Evolutionary conservation across 2,113 vertebrate species (phyloP).

Genomic region (Otus sunia): DNA sequence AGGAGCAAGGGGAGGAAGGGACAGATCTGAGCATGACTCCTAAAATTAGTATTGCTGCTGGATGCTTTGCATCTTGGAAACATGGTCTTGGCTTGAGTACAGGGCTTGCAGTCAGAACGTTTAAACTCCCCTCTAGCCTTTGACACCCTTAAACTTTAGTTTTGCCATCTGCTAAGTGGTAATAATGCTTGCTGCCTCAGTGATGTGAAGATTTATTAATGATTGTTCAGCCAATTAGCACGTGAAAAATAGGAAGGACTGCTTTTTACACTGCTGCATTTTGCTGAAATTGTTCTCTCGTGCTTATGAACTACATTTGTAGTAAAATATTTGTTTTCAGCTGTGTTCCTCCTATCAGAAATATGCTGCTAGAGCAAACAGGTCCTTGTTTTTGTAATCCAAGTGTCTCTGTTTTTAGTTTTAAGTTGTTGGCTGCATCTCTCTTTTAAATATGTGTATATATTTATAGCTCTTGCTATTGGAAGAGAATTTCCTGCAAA

Average conservation of each 20-base stretch:
- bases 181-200: neutral
- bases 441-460: neutral
- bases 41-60: slow-evolving; percentile 47
- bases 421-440: slow-evolving; percentile 20
- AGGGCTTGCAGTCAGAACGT: neutral
- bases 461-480: slow-evolving; percentile 51
- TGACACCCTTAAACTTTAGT: neutral
- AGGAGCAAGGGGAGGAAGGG: neutral
- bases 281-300: neutral
- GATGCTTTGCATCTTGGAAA: slow-evolving; percentile 43
- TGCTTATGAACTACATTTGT: neutral
- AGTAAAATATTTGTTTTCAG: neutral
- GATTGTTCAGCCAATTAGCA: neutral
- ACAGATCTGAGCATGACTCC: neutral
- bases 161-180: neutral
- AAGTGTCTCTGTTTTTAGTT: slow-evolving; percentile 56
- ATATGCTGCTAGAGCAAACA: neutral
- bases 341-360: neutral
- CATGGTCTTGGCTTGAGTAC: slow-evolving; percentile 1
- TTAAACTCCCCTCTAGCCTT: neutral
- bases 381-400: slow-evolving; percentile 27
- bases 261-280: neutral
- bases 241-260: neutral
- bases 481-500: slow-evolving; percentile 59
- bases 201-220: neutral